phyloP scores from a whole-genome alignment of 2,888 invertebrate genomes.

The Mesorhabditis belari region DNA sequence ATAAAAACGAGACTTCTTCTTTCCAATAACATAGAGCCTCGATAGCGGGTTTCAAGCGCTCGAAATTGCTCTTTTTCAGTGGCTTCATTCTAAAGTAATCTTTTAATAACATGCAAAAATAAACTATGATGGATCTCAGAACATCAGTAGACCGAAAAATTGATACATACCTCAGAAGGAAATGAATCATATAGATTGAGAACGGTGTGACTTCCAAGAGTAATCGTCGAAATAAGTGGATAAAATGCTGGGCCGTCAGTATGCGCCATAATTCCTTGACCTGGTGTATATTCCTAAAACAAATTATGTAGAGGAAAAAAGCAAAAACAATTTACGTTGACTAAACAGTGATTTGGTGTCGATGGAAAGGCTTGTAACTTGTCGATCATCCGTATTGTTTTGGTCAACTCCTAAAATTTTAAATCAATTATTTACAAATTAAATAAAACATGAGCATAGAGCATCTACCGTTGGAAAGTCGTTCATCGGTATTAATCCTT shows the following conservation, averaged over 20 bases:
- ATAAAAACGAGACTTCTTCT: conserved; percentile 80
- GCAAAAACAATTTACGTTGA: too few species aligned
- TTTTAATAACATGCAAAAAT: too few species aligned
- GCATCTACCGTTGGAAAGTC: conserved; percentile 65
- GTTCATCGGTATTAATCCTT: conserved; percentile 81
- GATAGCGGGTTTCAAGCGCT: conserved; percentile 12
- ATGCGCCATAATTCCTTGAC: conserved; percentile 92
- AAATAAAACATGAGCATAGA: too few species aligned
- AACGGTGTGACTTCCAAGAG: conserved; percentile 81
- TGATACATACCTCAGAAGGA: conserved; percentile 14
- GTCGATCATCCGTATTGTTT: conserved; percentile 27
- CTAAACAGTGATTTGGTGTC: conserved; percentile 25
- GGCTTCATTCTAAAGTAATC: background rate
- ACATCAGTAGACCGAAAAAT: background rate
- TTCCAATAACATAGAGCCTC: conserved; percentile 67
- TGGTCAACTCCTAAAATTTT: conserved; percentile 26
- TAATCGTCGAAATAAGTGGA: conserved; percentile 85
- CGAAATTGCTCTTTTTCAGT: too few species aligned
- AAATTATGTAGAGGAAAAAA: background rate
- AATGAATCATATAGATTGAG: conserved; percentile 68
- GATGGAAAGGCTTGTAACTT: conserved; percentile 19
- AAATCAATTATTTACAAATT: too few species aligned
- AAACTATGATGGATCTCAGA: too few species aligned
- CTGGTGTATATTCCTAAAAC: conserved; percentile 5
- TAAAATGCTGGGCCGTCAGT: conserved; percentile 87